Evolutionary conservation across 2,888 invertebrate species (phyloP), one percentile per base, ranked within the genome.

Genomic region (Axea sp.): DNA sequence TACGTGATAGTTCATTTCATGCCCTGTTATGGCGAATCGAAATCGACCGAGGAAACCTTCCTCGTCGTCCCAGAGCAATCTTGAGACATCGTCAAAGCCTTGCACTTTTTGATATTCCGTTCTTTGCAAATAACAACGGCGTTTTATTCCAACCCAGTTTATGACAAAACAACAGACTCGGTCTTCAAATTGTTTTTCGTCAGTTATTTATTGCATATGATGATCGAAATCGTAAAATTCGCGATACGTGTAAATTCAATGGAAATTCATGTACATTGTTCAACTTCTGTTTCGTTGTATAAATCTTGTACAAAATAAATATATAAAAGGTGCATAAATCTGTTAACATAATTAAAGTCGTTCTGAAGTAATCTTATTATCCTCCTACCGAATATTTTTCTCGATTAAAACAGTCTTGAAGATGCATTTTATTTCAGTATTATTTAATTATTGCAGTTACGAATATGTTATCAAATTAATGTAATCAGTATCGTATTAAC

Each of bases 61-160:
- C 55, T 51, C 17, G 11, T 26, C 12, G 65, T 65, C 53, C 53
- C 43, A 26, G 26, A 28, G 45, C 53, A 65, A 55, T 65, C 67
- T 55, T 47, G 30, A 47, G 41, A 49, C 49, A 67, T 22, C 41
- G 37, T 39, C 65, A 37, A 35, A 67, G 31, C 7, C 39, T 30
- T 30, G 26, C 7, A 11, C 14, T 51, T 64, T 64, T 64, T 64
- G 51, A 64, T 64, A 64, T 64, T 64, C 28, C 22, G 11, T 37
- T 51, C 43, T 53, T 53, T 26, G 22, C 7, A 62, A 31, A 28
- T 31, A 28, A 12, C n/a, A 31, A 12, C n/a, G 28, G 30, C 41
- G 22, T 49, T 62, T 49, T 30, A 62, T 49, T 12, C 31, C 9
- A 6, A 11, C 35, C 3, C 45, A 28, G 24, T 59, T 47, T 30